Evolutionary conservation across 2,113 vertebrate species (phyloP).

Genomic region (Semnornis frantzii): DNA sequence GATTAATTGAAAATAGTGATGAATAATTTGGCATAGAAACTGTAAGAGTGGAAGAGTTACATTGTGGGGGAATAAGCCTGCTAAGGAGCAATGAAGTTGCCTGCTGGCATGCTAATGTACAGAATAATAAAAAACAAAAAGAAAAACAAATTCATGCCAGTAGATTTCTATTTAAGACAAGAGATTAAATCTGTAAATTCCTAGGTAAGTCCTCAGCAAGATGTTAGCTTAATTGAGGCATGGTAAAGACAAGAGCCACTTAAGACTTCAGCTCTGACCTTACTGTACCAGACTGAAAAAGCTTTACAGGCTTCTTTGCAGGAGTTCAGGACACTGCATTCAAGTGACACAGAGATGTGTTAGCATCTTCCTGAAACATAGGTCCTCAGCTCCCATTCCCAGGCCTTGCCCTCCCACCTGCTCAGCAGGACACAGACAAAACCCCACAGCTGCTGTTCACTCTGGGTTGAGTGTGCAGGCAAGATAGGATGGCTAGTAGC

Average conservation of each 20-base stretch:
- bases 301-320: not conserved
- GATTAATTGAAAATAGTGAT: not conserved
- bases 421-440: not conserved
- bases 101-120: not conserved
- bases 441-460: fast-evolving
- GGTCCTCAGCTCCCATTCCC: not conserved
- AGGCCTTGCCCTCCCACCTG: not conserved
- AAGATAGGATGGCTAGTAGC: not conserved
- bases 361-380: not conserved
- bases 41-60: not conserved
- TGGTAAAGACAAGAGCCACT: not conserved
- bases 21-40: not conserved
- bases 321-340: not conserved
- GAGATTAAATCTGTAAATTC: not conserved
- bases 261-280: not conserved
- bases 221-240: not conserved
- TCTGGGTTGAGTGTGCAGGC: fast-evolving
- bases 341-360: fast-evolving
- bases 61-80: not conserved
- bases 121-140: no score
- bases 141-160: not conserved
- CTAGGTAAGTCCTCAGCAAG: not conserved
- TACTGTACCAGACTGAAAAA: not conserved
- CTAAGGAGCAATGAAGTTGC: not conserved
- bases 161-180: not conserved